Evolutionary conservation across 2,888 invertebrate species (phyloP).

Genomic region (Anoncus sp.): DNA sequence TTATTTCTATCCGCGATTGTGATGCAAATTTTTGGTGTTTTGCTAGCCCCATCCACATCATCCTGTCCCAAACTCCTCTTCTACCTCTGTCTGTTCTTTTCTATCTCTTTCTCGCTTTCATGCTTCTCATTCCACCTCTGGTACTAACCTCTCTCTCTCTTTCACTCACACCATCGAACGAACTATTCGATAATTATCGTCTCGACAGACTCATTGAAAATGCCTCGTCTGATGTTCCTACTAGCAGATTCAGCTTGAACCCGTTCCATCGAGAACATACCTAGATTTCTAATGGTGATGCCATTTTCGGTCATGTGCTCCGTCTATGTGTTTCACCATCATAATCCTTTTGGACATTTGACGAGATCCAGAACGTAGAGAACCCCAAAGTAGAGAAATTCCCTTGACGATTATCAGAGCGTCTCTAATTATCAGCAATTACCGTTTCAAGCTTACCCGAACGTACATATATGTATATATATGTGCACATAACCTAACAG

Average conservation of each 20-base stretch:
- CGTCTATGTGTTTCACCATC: background rate
- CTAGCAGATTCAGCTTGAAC: background rate
- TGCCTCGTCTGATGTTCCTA: background rate
- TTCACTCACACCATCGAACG: background rate
- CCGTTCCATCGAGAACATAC: constrained; percentile 22
- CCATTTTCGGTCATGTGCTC: too few relatives aligned
- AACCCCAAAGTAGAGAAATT: constrained; percentile 1
- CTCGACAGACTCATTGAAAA: constrained; percentile 34
- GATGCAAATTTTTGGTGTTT: constrained; percentile 82
- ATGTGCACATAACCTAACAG: background rate
- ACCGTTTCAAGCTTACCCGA: constrained; percentile 13
- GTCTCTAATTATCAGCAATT: constrained; percentile 59
- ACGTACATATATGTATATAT: too few relatives aligned
- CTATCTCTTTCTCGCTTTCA: background rate
- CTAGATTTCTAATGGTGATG: constrained; percentile 18
- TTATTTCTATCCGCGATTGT: constrained; percentile 83
- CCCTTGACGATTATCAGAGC: constrained; percentile 54
- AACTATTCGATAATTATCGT: constrained; percentile 26
- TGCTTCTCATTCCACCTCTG: constrained; percentile 7
- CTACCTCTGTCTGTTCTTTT: constrained; percentile 54
- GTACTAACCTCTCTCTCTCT: constrained; percentile 2
- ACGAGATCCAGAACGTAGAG: constrained; percentile 14
- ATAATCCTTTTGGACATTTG: constrained; percentile 28
- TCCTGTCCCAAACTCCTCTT: constrained; percentile 54
- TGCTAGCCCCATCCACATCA: constrained; percentile 66